Base-by-base conservation (phyloP, 2,888 invertebrate genomes). In the Phorcus lineatus region DNA sequence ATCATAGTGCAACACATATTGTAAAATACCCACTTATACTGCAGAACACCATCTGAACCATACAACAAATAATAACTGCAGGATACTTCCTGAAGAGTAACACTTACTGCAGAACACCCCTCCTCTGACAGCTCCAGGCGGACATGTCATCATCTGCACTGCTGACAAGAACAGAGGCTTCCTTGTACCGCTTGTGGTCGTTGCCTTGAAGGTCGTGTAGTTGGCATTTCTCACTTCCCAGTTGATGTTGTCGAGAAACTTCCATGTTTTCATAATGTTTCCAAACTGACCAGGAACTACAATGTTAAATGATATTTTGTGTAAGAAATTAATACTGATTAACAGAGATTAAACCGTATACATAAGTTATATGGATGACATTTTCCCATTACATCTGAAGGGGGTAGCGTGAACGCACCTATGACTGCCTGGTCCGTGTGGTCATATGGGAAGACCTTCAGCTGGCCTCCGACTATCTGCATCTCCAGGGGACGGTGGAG, bases 101-200 rank as follows among this genome's bases (percentile, higher is more conserved):
- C n/a, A 70, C 70, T 70, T 40, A 70, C 70, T 40, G 19, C 70
- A 70, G 31, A 70, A 70, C 6, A 70, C 70, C 11, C 70, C 70
- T 36, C 70, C 70, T 40, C 24, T 22, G 0, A 70, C 36, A n/a
- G 70, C 70, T 19, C 70, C 70, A 16, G 11, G 28, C 17, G 70
- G 70, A 17, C 70, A 70, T 0, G 19, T 70, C 70, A 70, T 70
- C 6, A 40, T 40, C 40, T 70, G 70, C 17, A 36, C 40, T 40
- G 70, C 70, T 36, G 70, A 36, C 36, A 70, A 13, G 40, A 36
- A 70, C n/a, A 36, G n/a, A 6, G 70, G 70, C 40, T 19, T 36
- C 36, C 16, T 31, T 36, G 70, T 11, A 3, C 47, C 47, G 7
- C 11, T 47, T 1, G 47, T 1, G 7, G 47, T 47, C 1, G 11